Evolutionary conservation across 2,797 vertebrate genomes (phyloP).

Genomic region (Enteromius unitaeniatus): DNA sequence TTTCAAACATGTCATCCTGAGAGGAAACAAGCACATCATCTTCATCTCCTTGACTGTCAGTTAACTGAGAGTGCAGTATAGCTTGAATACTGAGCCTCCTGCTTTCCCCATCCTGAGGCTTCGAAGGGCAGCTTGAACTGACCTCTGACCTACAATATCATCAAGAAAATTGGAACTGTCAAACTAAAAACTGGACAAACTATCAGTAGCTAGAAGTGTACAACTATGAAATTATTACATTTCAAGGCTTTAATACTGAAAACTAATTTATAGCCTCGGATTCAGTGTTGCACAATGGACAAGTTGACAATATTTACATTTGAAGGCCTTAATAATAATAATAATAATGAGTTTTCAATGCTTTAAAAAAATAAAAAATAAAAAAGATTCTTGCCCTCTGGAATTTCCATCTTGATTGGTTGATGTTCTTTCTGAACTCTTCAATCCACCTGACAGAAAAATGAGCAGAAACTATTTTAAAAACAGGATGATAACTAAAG

Average conservation of each 20-base stretch:
- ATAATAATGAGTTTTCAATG: background rate
- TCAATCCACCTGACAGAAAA: conserved; percentile 61
- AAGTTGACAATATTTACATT: background rate
- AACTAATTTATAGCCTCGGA: background rate
- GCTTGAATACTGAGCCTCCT: conserved; percentile 70
- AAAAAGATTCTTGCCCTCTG: conserved; percentile 64
- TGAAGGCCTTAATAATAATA: background rate
- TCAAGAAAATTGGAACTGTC: background rate
- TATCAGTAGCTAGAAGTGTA: background rate
- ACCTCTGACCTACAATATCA: conserved; percentile 71
- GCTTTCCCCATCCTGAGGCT: conserved; percentile 61
- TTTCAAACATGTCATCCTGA: conserved; percentile 91
- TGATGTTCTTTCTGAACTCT: conserved; percentile 54
- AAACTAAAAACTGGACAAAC: background rate
- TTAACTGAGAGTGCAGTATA: conserved; percentile 72
- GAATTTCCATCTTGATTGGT: conserved; percentile 63
- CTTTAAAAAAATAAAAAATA: background rate
- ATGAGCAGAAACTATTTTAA: background rate
- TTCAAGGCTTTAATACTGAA: background rate
- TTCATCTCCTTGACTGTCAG: conserved; percentile 59
- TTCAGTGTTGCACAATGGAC: background rate
- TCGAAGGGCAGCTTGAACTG: conserved; percentile 76
- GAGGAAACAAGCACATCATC: conserved; percentile 81
- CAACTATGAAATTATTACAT: background rate
- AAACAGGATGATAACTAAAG: background rate